Evolutionary conservation across 2,888 invertebrate species (phyloP), one percentile per base, ranked within the genome.

Genomic region (Eubasilissa splendida): DNA sequence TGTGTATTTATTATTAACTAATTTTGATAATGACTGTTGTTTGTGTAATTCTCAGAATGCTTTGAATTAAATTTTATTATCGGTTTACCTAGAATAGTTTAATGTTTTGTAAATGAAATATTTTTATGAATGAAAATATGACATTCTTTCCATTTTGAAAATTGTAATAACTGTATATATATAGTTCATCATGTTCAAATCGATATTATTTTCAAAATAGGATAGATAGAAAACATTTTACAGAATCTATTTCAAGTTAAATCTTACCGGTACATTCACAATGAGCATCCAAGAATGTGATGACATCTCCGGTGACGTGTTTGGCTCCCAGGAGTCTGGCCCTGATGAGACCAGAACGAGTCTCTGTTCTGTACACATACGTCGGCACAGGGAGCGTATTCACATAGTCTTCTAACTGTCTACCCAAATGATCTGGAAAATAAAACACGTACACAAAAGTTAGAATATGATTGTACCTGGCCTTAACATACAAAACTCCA

Each of bases 271-370:
- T 92, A 87, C 99, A 99, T 88, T 99, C 99, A 88, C 99, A 99
- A 88, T 99, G 99, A 2, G 99, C 98, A 88, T 99, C 99, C 80
- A 99, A 91, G 90, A 99, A 99, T 12, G 98, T 99, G 85, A 98
- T 95, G 76, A 97, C 96, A 88, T 97, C 94, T 80, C 98, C 99
- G 85, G 93, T 94, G 8, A 97, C 97, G 87, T 96, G 95, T 87
- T 96, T 96, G 71, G 98, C 98, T 84, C 99, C 99, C 85, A 97
- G 91, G 82, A 99, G 92, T 84, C 99, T 92, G 4, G 99, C 99
- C 85, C 99, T 92, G 86, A 99, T 99, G 82, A 99, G 91, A 50
- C 99, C 99, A 5, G 98, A 98, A 84, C 99, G 93, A 87, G 96
- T 96, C 85, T 95, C 95, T 10, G 98, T 98, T 80, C 99, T 93